A percentile compares a stretch with the other conserved stretches of the same genome.
Evolutionary conservation across 2,888 invertebrate species (phyloP).

Genomic region (Leptopterna dolabrata): DNA sequence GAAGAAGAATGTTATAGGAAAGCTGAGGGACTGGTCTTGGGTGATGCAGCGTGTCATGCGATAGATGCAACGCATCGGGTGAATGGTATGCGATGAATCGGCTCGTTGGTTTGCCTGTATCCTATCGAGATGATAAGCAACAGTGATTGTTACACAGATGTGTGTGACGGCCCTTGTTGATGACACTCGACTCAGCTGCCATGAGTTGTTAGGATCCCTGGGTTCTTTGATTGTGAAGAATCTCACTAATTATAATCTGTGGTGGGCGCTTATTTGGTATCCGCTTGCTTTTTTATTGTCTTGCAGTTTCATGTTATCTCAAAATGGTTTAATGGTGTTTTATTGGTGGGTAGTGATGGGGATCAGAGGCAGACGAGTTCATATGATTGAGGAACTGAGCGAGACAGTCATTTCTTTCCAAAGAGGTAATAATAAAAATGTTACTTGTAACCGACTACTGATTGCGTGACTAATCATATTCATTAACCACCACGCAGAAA

Average conservation of each 20-base stretch:
- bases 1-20: no score
- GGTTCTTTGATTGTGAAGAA: no score
- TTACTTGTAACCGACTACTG: neutral
- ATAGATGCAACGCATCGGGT: no score
- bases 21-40: no score
- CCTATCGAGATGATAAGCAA: no score
- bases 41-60: no score
- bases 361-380: conserved; percentile 97
- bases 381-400: conserved; percentile 98
- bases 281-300: neutral
- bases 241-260: neutral
- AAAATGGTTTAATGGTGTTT: conserved; percentile 7
- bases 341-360: conserved; percentile 83
- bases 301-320: neutral
- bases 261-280: conserved; percentile 59
- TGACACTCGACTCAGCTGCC: no score
- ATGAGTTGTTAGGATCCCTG: no score
- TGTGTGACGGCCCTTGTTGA: no score
- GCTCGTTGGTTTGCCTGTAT: no score
- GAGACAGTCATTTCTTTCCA: conserved; percentile 99
- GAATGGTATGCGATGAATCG: no score
- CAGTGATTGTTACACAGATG: no score
- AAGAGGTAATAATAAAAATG: conserved; percentile 81
- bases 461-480: conserved; percentile 48
- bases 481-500: neutral